phyloP scores from a whole-genome alignment of 2,113 vertebrate genomes.

The Ciconia maguari region DNA sequence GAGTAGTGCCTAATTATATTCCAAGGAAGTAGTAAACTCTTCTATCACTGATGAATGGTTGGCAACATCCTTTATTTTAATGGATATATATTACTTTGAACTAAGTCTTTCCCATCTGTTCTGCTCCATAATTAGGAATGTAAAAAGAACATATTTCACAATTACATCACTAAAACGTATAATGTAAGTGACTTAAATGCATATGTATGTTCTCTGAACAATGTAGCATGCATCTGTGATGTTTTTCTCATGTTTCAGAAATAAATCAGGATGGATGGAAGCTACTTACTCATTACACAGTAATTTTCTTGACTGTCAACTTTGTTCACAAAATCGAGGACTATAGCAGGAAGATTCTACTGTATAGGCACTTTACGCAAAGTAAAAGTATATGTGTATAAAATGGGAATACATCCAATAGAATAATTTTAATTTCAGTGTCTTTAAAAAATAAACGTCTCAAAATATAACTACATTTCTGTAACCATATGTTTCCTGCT shows the following conservation, averaged over 20 bases:
- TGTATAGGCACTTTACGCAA: neutral
- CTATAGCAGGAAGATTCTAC: neutral
- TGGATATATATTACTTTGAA: slow-evolving; percentile 59
- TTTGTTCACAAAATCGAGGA: neutral
- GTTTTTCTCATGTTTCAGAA: neutral
- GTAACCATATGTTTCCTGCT: slow-evolving; percentile 7
- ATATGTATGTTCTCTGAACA: slow-evolving; percentile 20
- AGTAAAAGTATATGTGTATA: neutral
- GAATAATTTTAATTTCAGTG: neutral
- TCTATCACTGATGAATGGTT: slow-evolving; percentile 36
- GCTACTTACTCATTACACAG: neutral
- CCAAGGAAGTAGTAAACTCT: slow-evolving; percentile 19
- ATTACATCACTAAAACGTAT: slow-evolving; percentile 36
- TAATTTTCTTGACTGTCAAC: neutral
- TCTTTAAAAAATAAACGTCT: slow-evolving; percentile 20
- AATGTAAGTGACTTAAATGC: slow-evolving; percentile 51
- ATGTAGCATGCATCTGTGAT: neutral
- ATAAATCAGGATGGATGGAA: slow-evolving; percentile 8
- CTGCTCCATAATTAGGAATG: slow-evolving; percentile 55
- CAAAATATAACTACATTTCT: slow-evolving; percentile 9
- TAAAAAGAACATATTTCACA: slow-evolving; percentile 65
- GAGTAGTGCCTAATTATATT: slow-evolving; percentile 29
- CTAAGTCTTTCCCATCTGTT: slow-evolving; percentile 69
- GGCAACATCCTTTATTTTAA: slow-evolving; percentile 64
- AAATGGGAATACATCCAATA: neutral